Evolutionary conservation across 1,140 invertebrate species (phyloP).

Genomic region (Drosophila kepulauana): DNA sequence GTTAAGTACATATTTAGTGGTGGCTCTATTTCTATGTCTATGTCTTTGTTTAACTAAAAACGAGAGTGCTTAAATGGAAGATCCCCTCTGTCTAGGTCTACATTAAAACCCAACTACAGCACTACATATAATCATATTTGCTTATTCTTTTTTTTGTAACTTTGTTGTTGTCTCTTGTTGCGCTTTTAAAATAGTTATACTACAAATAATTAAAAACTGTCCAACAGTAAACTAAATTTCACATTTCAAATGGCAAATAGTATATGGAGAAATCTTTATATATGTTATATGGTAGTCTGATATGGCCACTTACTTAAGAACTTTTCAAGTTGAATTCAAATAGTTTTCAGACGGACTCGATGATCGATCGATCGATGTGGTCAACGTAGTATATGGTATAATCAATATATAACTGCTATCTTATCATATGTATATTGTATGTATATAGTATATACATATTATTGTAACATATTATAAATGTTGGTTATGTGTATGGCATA

Average conservation of each 20-base stretch:
- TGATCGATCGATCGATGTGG: neutral
- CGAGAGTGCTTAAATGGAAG: slow-evolving; percentile 7
- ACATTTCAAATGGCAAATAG: neutral
- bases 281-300: neutral
- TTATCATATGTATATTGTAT: neutral
- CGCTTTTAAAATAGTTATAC: neutral
- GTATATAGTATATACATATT: slow-evolving; percentile 6
- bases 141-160: neutral
- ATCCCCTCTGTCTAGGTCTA: slow-evolving; percentile 12
- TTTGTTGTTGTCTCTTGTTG: slow-evolving; percentile 1
- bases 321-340: slow-evolving; percentile 2
- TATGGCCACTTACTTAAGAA: slow-evolving; percentile 4
- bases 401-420: slow-evolving; percentile 1
- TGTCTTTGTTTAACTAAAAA: neutral
- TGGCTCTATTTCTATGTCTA: neutral
- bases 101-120: slow-evolving; percentile 1
- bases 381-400: neutral
- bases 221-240: slow-evolving; percentile 7
- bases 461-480: slow-evolving; percentile 3
- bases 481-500: slow-evolving; percentile 8
- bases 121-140: neutral
- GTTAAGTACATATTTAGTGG: slow-evolving; percentile 5
- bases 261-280: neutral
- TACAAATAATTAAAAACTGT: slow-evolving; percentile 13
- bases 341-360: neutral